Percentiles rank a stretch among this genome's conserved stretches.
Evolutionary conservation across 2,113 vertebrate species (phyloP).

Genomic region (Notothenia coriiceps): DNA sequence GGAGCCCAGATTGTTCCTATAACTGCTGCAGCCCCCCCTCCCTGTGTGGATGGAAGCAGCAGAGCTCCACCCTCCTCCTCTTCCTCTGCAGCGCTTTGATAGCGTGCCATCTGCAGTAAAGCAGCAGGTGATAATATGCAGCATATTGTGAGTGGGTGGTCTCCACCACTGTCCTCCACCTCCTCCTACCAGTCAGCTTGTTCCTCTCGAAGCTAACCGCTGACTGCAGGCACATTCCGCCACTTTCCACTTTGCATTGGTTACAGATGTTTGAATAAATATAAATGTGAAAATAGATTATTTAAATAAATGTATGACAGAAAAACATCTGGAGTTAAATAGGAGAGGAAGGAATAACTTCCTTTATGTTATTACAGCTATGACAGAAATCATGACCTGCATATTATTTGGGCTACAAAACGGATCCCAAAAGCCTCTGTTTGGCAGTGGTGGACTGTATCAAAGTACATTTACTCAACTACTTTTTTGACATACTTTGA

Average conservation of each 20-base stretch:
- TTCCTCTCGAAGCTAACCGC: constrained; percentile 3
- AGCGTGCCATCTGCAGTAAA: constrained; percentile 73
- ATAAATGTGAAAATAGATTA: constrained; percentile 7
- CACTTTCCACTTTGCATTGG: constrained; percentile 3
- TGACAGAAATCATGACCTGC: background rate
- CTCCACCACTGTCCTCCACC: constrained; percentile 47
- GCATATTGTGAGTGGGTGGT: constrained; percentile 74
- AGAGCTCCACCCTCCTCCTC: background rate
- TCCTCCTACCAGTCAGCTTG: background rate
- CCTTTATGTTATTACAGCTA: background rate
- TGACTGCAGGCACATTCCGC: constrained; percentile 14
- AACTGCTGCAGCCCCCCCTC: background rate
- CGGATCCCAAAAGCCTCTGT: background rate
- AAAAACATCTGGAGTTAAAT: constrained; percentile 22
- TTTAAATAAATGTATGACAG: background rate
- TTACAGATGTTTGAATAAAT: constrained; percentile 12
- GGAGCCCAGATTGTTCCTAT: background rate
- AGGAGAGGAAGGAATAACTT: background rate
- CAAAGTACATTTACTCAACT: no score
- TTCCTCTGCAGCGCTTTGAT: constrained; percentile 51
- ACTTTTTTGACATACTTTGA: no score
- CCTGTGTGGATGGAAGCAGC: background rate
- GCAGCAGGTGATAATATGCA: constrained; percentile 67
- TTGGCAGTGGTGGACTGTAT: no score
- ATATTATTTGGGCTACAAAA: background rate